Conservation (phyloP, 1,140 invertebrate species). For the Acromyrmex echinatior region DNA sequence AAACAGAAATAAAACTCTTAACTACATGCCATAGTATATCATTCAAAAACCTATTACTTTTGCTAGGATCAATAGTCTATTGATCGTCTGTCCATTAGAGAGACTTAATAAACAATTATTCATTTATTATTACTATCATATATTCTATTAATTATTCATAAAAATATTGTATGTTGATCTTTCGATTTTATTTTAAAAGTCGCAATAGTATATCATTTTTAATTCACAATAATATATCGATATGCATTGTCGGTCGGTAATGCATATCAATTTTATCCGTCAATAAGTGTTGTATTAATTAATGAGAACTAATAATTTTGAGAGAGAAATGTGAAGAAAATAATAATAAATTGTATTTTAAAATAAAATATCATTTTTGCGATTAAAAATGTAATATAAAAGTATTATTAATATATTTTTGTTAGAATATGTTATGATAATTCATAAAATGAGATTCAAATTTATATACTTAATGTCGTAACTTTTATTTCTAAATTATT, state of each 20-base stretch:
- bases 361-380: background rate
- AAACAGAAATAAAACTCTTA: no score
- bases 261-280: background rate
- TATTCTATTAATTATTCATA: background rate
- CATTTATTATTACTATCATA: background rate
- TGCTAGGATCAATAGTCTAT: no score
- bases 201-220: background rate
- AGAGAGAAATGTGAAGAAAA: background rate
- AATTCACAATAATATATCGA: background rate
- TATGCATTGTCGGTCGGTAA: background rate
- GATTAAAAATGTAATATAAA: slow-evolving; percentile 11
- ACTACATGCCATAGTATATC: no score
- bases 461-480: background rate
- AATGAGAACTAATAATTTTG: background rate
- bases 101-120: background rate
- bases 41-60: no score
- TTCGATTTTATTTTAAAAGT: background rate
- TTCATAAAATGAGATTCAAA: background rate
- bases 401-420: background rate
- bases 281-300: background rate
- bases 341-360: slow-evolving; percentile 8
- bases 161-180: background rate
- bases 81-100: background rate
- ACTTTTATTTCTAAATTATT: background rate
- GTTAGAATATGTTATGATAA: background rate